Evolutionary conservation across 2,113 vertebrate genomes (phyloP).

Genomic region (Gopherus flavomarginatus): DNA sequence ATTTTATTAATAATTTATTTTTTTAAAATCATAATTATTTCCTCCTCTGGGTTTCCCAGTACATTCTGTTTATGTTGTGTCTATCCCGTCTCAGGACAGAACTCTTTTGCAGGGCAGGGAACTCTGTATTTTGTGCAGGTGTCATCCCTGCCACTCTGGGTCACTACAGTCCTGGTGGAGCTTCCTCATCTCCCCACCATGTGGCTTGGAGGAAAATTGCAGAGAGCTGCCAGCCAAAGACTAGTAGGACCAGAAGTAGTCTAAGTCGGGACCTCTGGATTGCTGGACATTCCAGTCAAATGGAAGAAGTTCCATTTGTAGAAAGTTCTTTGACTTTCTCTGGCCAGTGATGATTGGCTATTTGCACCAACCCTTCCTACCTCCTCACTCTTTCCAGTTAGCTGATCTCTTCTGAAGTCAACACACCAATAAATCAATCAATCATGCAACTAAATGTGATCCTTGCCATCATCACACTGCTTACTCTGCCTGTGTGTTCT

Average conservation of each 20-base stretch:
- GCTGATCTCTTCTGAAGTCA: not conserved
- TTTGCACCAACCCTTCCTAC: not conserved
- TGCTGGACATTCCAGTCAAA: not conserved
- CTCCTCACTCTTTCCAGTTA: not conserved
- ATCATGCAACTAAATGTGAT: not conserved
- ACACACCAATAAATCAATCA: not conserved
- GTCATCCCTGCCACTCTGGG: not conserved
- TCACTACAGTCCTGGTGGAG: not conserved
- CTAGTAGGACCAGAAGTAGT: not conserved
- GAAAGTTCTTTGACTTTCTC: not conserved
- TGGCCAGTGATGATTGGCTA: not conserved
- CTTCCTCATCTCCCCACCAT: not conserved
- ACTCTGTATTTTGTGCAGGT: not conserved
- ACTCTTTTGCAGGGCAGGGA: not conserved
- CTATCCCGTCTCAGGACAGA: not conserved
- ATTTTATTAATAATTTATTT: not conserved
- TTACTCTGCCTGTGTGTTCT: not conserved
- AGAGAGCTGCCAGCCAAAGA: not conserved
- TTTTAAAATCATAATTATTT: not conserved
- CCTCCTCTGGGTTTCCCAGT: not conserved
- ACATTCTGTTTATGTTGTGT: conserved; percentile 7
- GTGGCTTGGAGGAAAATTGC: not conserved
- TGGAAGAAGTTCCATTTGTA: not conserved
- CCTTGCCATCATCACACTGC: not conserved
- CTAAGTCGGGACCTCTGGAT: not conserved